phyloP scores from a whole-genome alignment of 2,797 vertebrate species.

The Melanogrammus aeglefinus region DNA sequence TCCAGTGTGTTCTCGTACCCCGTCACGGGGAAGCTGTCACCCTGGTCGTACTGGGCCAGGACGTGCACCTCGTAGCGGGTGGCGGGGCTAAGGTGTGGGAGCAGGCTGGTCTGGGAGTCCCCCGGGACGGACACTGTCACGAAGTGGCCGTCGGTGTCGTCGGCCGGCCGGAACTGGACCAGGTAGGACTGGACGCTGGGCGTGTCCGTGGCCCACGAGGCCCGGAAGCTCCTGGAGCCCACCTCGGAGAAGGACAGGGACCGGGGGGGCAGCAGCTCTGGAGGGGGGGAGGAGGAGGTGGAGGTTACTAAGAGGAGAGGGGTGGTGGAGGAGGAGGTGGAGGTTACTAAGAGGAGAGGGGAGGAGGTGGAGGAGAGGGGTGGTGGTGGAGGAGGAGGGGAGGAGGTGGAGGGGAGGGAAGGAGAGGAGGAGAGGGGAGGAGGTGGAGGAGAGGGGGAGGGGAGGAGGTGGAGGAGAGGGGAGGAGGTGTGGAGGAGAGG shows the following conservation, averaged over 20 bases:
- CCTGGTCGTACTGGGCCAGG: constrained; percentile 83
- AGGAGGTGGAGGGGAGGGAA: no score
- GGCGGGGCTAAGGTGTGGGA: constrained; percentile 82
- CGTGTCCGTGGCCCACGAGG: constrained; percentile 81
- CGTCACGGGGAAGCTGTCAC: constrained; percentile 79
- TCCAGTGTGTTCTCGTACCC: constrained; percentile 86
- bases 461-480: no score
- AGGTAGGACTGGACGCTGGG: constrained; percentile 78
- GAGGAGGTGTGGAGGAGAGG: no score
- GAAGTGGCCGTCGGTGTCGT: constrained; percentile 63
- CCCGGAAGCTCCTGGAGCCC: constrained; percentile 82
- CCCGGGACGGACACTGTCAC: constrained; percentile 83
- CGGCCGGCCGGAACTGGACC: constrained; percentile 79
- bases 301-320: no score
- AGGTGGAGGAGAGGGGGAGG: no score
- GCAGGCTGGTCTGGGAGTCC: constrained; percentile 71
- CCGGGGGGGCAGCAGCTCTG: constrained; percentile 82
- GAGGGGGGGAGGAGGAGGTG: background rate
- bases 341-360: no score
- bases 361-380: no score
- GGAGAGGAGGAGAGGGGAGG: no score
- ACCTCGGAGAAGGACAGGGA: constrained; percentile 84
- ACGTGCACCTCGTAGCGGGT: constrained; percentile 88
- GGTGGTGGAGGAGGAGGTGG: no score
- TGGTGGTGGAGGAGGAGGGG: no score